Evolutionary conservation across 1,140 invertebrate species (phyloP), one percentile per base, ranked within the genome.

Genomic region (Dendroctonus valens): DNA sequence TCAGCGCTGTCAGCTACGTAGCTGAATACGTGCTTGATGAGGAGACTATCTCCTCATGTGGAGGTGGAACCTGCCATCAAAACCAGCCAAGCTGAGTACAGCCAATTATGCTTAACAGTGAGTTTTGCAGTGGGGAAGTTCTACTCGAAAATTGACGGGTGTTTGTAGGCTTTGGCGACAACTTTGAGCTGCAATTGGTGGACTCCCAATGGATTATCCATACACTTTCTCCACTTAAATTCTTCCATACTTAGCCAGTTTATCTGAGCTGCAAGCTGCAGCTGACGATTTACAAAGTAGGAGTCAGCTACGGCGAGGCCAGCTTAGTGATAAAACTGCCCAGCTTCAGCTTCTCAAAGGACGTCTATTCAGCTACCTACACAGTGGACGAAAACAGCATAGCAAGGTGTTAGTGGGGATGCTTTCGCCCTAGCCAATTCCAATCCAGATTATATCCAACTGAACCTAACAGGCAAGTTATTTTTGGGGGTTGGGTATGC

Each of bases 301-400:
- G 46, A 5, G 63, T 65, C 11, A 7, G 7, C 26, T 65, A 58
- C 12, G 63, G 63, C 8, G 42, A 50, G 12, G 53, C 63, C 12
- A 55, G 12, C 14, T 65, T 65, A 42, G 51, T 38, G 37, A 51
- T 65, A 15, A 58, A 55, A 38, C 48, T 65, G 14, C 63, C 63
- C 1, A 38, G 12, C 40, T 41, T 52, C 15, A 15, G 9, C 38
- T 65, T 58, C 39, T 15, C 44, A n/a, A 44, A 42, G 11, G 9
- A 15, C 14, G 15, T n/a, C 6, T 46, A 42, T 54, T 6, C 7
- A 39, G 58, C 14, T 38, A 46, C 7, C 8, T 59, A 59, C 12
- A 7, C 37, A 26, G 46, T 49, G 7, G 44, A 44, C 38, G 46
- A 49, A 12, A 38, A 60, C 39, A 37, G 37, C 8, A 41, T 6